Percentiles rank a stretch among this genome's conserved stretches.
These are phyloP conservation scores for Ephialtes manifestator DNA, from an alignment of 2,888 invertebrate species.

Conservation along the genomic window DNA sequence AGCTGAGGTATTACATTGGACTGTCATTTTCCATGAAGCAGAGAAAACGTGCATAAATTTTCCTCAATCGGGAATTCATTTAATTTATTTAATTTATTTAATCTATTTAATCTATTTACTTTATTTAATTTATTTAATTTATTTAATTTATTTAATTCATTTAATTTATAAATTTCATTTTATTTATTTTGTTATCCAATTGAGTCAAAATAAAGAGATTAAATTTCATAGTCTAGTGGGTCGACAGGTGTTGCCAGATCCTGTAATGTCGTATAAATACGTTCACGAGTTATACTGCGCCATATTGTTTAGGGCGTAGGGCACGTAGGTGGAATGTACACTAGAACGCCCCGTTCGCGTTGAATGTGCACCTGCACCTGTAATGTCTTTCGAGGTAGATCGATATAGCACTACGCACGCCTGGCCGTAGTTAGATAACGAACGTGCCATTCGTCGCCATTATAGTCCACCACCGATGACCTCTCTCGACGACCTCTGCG, in stretches of 20 bases:
- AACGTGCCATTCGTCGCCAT: slow-evolving; percentile 42
- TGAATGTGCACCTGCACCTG: slow-evolving; percentile 18
- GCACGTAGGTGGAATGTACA: slow-evolving; percentile 2
- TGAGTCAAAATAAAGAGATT: neutral
- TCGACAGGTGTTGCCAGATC: neutral
- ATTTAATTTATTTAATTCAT: no score
- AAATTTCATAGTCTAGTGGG: neutral
- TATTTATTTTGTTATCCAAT: neutral
- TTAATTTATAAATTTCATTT: neutral
- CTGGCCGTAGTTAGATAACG: slow-evolving; percentile 60
- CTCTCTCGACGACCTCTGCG: neutral
- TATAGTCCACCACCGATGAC: slow-evolving; percentile 4
- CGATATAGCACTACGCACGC: slow-evolving; percentile 35
- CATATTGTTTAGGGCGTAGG: slow-evolving; percentile 4
- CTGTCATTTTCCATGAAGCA: neutral
- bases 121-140: no score
- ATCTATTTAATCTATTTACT: no score
- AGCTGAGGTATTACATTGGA: slow-evolving; percentile 2
- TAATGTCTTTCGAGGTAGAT: slow-evolving; percentile 37
- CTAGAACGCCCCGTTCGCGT: neutral
- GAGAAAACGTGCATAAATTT: neutral
- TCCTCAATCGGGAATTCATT: neutral
- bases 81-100: neutral
- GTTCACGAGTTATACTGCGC: neutral
- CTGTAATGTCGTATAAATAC: slow-evolving; percentile 5